Evolutionary conservation across 2,113 vertebrate species (phyloP).

Genomic region (Oceanodroma tethys): DNA sequence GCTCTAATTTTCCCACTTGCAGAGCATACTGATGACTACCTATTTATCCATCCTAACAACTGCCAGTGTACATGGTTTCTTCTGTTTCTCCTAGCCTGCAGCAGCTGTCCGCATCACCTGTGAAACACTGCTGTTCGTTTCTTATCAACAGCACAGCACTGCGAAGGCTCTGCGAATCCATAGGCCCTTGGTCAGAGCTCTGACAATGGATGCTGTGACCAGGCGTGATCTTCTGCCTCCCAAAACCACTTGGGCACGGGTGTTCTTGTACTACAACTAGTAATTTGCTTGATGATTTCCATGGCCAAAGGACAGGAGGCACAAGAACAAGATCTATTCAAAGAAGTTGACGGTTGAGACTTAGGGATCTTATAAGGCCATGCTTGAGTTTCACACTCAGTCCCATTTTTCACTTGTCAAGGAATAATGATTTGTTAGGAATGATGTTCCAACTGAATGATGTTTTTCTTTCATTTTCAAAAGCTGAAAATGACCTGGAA

Average conservation of each 20-base stretch:
- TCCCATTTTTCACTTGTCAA: not conserved
- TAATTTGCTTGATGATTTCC: not conserved
- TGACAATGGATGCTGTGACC: not conserved
- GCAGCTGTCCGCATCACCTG: not conserved
- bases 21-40: not conserved
- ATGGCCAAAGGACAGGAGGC: not conserved
- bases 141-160: not conserved
- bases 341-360: not conserved
- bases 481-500: not conserved
- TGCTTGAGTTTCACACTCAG: not conserved
- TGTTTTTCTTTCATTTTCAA: not conserved
- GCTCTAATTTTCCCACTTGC: not conserved
- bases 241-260: not conserved
- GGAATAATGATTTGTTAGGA: not conserved
- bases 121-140: not conserved
- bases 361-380: not conserved
- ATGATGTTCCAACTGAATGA: not conserved
- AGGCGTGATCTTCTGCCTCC: not conserved
- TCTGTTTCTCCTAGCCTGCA: not conserved
- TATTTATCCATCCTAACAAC: not conserved
- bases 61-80: not conserved
- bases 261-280: not conserved
- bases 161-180: accelerated
- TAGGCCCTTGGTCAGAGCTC: not conserved
- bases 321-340: not conserved